phyloP scores from a whole-genome alignment of 2,888 invertebrate species.

The Spialia ferax region DNA sequence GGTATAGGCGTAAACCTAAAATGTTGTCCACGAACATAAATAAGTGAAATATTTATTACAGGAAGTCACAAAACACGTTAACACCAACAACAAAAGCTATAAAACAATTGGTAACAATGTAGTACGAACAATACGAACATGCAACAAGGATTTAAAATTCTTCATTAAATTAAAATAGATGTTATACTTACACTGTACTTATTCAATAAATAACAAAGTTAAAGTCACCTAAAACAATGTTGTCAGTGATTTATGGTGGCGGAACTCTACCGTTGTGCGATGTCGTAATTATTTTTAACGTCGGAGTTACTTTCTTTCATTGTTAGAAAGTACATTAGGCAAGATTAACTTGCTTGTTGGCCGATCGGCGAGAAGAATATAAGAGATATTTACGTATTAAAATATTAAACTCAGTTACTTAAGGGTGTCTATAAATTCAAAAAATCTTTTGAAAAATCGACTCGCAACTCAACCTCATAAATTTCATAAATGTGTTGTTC shows the following conservation, averaged over 20 bases:
- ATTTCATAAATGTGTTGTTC: too few relatives aligned
- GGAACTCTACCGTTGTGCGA: slow-evolving; percentile 27
- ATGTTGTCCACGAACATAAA: background rate
- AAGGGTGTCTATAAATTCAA: too few relatives aligned
- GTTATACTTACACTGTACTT: slow-evolving; percentile 22
- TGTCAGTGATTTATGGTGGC: slow-evolving; percentile 35
- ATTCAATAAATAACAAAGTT: slow-evolving; percentile 36
- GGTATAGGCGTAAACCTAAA: background rate
- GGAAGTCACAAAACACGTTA: background rate
- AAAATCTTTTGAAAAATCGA: too few relatives aligned
- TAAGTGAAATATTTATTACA: background rate
- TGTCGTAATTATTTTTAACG: slow-evolving; percentile 41
- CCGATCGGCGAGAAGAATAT: background rate
- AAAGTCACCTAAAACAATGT: slow-evolving; percentile 39
- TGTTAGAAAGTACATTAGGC: slow-evolving; percentile 38
- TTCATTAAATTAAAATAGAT: slow-evolving; percentile 19
- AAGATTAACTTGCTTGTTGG: slow-evolving; percentile 22
- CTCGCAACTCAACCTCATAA: too few relatives aligned
- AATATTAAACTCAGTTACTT: too few relatives aligned
- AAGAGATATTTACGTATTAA: background rate
- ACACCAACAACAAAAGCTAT: background rate
- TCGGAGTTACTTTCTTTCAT: slow-evolving; percentile 30
- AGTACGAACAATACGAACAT: background rate
- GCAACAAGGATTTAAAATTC: slow-evolving; percentile 9
- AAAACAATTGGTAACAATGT: slow-evolving; percentile 4